Evolutionary conservation across 1,140 invertebrate genomes (phyloP), one percentile per base, ranked within the genome.

Genomic region (Portunus trituberculatus): DNA sequence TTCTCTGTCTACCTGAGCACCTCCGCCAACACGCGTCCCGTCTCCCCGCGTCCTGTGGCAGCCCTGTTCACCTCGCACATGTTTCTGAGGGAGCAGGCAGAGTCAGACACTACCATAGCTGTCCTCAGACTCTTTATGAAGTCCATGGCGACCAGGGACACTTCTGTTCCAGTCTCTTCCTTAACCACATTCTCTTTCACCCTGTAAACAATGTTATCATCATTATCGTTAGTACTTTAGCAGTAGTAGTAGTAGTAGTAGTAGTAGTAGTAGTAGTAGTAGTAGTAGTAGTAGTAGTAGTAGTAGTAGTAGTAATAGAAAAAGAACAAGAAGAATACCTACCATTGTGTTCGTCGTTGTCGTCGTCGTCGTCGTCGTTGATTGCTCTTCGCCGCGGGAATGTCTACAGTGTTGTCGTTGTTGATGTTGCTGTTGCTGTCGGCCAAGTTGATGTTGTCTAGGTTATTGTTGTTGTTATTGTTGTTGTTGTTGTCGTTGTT

Each of bases 401-500:
- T 76, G 31, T 28, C 16, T 1, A 95, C 91, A 29, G 83, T 95
- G 92, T 95, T 95, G 8, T 93, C 82, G 48, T 95, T 93, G 92
- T 95, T 93, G 46, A 83, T n/a, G 45, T 93, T 93, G 32, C 67
- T 48, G 92, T 95, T 95, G 48, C 92, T 93, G 48, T 93, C 86
- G 29, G 92, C 95, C 6, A 67, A n/a, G 48, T 95, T 95, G 31
- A 95, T 86, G 91, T 95, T 95, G 52, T 84, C 48, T 31, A 94
- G 52, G 32, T 95, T 95, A 48, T 95, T 95, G 92, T 95, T 95
- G 86, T 95, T 95, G 91, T 95, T 67, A 52, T 95, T 93, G 46
- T 95, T 95, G 29, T 95, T 95, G 45, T 95, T 95, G 93, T 95
- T 95, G 88, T 94, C 90, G 67, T 94, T 91, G 39, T 91, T 94